Base-by-base conservation (phyloP, 1,140 invertebrate genomes). In the Orchesella cincta region DNA sequence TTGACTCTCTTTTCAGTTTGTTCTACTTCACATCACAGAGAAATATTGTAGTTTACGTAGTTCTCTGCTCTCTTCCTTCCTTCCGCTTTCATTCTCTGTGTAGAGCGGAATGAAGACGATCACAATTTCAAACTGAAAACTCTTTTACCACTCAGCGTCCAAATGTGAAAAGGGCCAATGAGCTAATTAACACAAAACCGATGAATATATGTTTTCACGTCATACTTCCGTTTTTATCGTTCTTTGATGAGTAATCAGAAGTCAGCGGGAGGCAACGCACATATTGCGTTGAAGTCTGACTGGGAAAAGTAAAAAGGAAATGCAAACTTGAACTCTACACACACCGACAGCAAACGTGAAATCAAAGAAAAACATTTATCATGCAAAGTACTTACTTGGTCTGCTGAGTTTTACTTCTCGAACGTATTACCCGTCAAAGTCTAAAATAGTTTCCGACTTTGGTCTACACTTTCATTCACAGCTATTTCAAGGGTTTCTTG, bases 1-100 rank as follows among this genome's bases (percentile, higher is more conserved):
- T 67, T 67, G 62, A 67, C 62, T 67, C 39, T 46, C 62, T 67
- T 57, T 57, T 67, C 62, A 67, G 62, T 67, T 67, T 67, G 26
- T 67, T 23, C 52, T 57, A 31, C 62, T 29, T 67, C 28, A 29
- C 62, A 23, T 67, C 62, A 67, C 62, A 67, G 8, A 33, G 28
- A 1, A 31, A 67, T 14, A 23, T 57, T 46, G 39, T 46, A 46
- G 8, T 46, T 46, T n/a, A n/a, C n/a, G n/a, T n/a, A n/a, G 39
- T 46, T 12, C 20, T 46, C 20, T 46, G 8, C 39, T 46, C 20
- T 20, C 39, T 46, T 46, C 39, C 39, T 46, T 46, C 39, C 39
- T 46, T 46, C 20, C 39, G 39, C 20, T 12, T 46, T 46, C 8
- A 46, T 46, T 46, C 39, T 12, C 8, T 46, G 39, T 46, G 8